Percentiles rank a stretch among this genome's conserved stretches.
Evolutionary conservation across 1,140 invertebrate species (phyloP).

Genomic region (Caenorhabditis inopinata): DNA sequence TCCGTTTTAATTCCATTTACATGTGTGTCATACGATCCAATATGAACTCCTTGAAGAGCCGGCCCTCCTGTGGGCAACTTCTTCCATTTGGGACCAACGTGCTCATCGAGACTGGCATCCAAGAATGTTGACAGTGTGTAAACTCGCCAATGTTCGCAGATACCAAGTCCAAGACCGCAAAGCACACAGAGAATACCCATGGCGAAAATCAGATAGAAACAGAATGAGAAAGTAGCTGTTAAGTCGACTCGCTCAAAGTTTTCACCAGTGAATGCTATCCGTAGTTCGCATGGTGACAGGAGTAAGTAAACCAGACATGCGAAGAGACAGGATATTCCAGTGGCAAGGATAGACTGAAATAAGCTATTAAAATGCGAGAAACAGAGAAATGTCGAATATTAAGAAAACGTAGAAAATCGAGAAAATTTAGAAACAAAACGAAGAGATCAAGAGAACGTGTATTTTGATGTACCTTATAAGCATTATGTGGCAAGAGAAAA

Average conservation of each 20-base stretch:
- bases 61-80: constrained; percentile 32
- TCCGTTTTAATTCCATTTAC: not conserved
- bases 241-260: constrained; percentile 40
- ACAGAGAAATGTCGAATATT: no score
- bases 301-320: constrained; percentile 56
- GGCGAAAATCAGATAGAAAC: constrained; percentile 59
- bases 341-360: constrained; percentile 54
- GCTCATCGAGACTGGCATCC: constrained; percentile 54
- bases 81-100: constrained; percentile 54
- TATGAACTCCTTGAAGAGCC: not conserved
- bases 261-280: constrained; percentile 56
- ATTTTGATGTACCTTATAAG: constrained; percentile 13
- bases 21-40: not conserved
- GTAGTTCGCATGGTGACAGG: constrained; percentile 50
- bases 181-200: constrained; percentile 60
- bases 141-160: constrained; percentile 60
- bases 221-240: constrained; percentile 51
- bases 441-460: no score
- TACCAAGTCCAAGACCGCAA: constrained; percentile 46
- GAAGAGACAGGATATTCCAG: constrained; percentile 56
- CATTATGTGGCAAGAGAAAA: constrained; percentile 1
- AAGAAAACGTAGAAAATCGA: no score
- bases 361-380: no score
- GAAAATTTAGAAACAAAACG: no score
- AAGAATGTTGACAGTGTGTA: constrained; percentile 62